A percentile compares a stretch with the other conserved stretches of the same genome.
These are phyloP conservation scores for Hipposideros armiger DNA, from an alignment of 2,113 vertebrate genomes.

Conservation along the genomic window DNA sequence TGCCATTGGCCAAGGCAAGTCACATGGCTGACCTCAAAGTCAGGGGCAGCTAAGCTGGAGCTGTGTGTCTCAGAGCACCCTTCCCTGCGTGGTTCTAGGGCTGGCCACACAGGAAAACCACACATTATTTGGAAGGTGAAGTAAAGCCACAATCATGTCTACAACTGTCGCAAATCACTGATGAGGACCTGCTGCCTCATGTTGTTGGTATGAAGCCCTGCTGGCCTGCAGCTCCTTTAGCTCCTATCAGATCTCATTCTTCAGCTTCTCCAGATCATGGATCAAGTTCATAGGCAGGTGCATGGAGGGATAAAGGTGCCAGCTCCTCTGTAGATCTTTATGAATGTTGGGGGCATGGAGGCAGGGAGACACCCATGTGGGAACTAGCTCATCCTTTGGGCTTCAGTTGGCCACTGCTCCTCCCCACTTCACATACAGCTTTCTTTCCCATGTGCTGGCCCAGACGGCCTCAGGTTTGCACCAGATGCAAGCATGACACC, in stretches of 20 bases:
- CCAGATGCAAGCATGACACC: neutral
- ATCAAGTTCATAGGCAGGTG: neutral
- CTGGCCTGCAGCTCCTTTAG: accelerated
- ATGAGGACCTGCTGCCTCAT: neutral
- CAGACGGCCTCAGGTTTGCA: neutral
- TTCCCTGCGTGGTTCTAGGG: neutral
- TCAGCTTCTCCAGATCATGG: neutral
- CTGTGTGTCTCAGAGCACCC: neutral
- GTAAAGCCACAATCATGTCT: neutral
- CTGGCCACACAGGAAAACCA: neutral
- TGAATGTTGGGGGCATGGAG: neutral
- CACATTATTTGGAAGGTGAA: neutral
- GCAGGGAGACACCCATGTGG: neutral
- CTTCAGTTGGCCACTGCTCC: neutral
- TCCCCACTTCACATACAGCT: neutral
- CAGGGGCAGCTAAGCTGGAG: neutral
- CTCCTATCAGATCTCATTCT: neutral
- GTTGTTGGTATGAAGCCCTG: neutral
- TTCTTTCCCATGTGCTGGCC: neutral
- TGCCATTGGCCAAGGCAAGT: neutral
- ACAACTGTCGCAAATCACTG: neutral
- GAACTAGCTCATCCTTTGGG: neutral
- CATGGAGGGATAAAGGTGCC: neutral
- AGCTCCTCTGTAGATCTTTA: neutral
- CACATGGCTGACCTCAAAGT: neutral